A percentile compares a stretch with the other conserved stretches of the same genome.
phyloP scores from a whole-genome alignment of 2,797 vertebrate species.

The Pteronotus mesoamericanus region DNA sequence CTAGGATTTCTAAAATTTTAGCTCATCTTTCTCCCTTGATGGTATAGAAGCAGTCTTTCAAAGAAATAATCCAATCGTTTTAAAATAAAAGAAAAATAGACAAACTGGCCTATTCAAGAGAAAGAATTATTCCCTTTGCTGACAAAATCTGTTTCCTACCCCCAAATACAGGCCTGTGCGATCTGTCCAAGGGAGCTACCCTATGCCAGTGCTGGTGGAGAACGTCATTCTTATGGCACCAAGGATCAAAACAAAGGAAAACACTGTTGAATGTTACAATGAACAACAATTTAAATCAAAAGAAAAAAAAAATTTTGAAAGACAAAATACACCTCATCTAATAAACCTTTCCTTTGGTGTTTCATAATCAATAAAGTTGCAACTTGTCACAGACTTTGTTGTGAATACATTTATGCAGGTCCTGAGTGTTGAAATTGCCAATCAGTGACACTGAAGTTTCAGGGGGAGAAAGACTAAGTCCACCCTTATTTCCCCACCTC shows the following conservation, averaged over 20 bases:
- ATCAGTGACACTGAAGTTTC: not conserved
- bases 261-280: constrained; percentile 13
- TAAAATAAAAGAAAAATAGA: constrained; percentile 23
- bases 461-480: not conserved
- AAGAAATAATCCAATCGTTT: constrained; percentile 40
- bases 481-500: not conserved
- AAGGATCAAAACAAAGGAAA: constrained; percentile 2
- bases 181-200: not conserved
- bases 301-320: constrained; percentile 5
- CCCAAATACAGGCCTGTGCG: not conserved
- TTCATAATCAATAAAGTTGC: constrained; percentile 17
- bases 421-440: not conserved
- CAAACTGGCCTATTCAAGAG: constrained; percentile 22
- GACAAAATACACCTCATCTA: constrained; percentile 12
- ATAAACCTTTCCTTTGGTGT: constrained; percentile 13
- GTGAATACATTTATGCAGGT: not conserved
- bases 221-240: not conserved
- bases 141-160: constrained; percentile 42
- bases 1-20: constrained; percentile 7
- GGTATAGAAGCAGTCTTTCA: not conserved
- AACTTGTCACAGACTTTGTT: not conserved
- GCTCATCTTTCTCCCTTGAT: constrained; percentile 27
- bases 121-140: constrained; percentile 39
- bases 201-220: not conserved
- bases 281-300: constrained; percentile 27